A percentile compares a stretch with the other conserved stretches of the same genome.
Conservation (phyloP, 2,113 vertebrate species). For the Lasiurus cinereus region DNA sequence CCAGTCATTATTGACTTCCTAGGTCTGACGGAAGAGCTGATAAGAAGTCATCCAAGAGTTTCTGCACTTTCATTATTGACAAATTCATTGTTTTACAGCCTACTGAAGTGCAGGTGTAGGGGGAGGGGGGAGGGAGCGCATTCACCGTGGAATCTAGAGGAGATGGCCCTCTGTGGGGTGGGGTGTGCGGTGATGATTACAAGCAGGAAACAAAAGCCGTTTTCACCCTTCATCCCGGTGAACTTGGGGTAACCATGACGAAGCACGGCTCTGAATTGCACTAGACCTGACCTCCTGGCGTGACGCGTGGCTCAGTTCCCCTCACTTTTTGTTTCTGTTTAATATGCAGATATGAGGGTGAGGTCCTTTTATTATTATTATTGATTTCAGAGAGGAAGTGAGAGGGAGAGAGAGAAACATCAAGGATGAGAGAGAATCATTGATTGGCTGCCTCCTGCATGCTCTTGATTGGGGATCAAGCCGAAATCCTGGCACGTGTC, state of each 20-base stretch:
- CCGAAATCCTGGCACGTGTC: too few relatives aligned
- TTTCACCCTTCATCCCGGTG: slow-evolving; percentile 72
- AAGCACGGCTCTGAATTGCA: slow-evolving; percentile 82
- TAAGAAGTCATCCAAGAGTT: neutral
- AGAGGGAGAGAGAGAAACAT: too few relatives aligned
- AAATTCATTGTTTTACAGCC: neutral
- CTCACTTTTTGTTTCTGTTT: slow-evolving; percentile 86
- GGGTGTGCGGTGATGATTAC: neutral
- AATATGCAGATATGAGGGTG: slow-evolving; percentile 78
- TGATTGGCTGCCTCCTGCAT: too few relatives aligned
- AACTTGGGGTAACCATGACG: slow-evolving; percentile 57
- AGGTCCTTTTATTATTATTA: too few relatives aligned
- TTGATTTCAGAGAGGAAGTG: too few relatives aligned
- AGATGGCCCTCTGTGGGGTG: slow-evolving; percentile 40
- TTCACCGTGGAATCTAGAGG: neutral
- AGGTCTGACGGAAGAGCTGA: neutral
- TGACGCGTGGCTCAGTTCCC: slow-evolving; percentile 90
- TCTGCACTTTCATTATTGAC: neutral
- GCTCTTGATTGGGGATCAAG: too few relatives aligned
- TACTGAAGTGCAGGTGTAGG: neutral
- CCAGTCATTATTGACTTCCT: neutral
- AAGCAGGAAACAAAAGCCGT: slow-evolving; percentile 82
- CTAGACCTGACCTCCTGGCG: slow-evolving; percentile 92
- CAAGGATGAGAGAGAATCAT: too few relatives aligned
- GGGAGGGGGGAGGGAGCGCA: neutral